Percentiles rank a stretch among this genome's conserved stretches.
Conservation (phyloP, 2,797 vertebrate genomes). For the Scomberomorus guttatus region DNA sequence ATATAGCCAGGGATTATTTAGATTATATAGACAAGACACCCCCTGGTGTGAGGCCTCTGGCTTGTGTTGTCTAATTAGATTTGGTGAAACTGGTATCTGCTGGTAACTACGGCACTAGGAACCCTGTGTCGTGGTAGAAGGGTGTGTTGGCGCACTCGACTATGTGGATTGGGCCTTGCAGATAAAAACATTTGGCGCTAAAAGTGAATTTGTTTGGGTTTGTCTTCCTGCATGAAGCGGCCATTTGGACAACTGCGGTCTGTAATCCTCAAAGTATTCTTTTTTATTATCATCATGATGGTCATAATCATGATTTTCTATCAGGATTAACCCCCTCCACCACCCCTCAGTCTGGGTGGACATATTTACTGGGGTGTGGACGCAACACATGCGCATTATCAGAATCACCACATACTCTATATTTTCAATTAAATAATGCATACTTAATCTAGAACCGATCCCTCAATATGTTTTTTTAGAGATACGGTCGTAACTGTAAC, state of each 20-base stretch:
- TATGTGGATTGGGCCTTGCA: constrained; percentile 10
- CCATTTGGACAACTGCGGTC: constrained; percentile 34
- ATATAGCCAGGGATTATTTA: constrained; percentile 72
- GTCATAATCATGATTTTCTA: constrained; percentile 64
- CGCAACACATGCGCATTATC: constrained; percentile 57
- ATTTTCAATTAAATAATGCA: constrained; percentile 73
- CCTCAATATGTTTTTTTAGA: constrained; percentile 74
- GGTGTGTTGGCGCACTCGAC: constrained; percentile 18
- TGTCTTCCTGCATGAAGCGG: constrained; percentile 34
- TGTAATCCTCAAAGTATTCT: constrained; percentile 54
- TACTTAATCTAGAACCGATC: constrained; percentile 54
- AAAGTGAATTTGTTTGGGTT: constrained; percentile 47
- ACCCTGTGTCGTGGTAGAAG: constrained; percentile 32
- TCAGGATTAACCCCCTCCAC: constrained; percentile 63
- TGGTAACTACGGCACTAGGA: constrained; percentile 39
- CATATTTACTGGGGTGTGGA: constrained; percentile 42
- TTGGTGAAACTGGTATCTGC: constrained; percentile 67
- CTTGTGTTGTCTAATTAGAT: constrained; percentile 79
- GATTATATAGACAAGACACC: constrained; percentile 79
- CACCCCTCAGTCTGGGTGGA: constrained; percentile 46
- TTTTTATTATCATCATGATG: constrained; percentile 48
- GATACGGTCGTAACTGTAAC: constrained; percentile 52
- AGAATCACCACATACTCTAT: constrained; percentile 58
- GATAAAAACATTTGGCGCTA: constrained; percentile 50
- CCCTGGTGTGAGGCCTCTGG: constrained; percentile 72